Base-by-base conservation (phyloP, 2,888 invertebrate species). In the Ctenicera cuprea region DNA sequence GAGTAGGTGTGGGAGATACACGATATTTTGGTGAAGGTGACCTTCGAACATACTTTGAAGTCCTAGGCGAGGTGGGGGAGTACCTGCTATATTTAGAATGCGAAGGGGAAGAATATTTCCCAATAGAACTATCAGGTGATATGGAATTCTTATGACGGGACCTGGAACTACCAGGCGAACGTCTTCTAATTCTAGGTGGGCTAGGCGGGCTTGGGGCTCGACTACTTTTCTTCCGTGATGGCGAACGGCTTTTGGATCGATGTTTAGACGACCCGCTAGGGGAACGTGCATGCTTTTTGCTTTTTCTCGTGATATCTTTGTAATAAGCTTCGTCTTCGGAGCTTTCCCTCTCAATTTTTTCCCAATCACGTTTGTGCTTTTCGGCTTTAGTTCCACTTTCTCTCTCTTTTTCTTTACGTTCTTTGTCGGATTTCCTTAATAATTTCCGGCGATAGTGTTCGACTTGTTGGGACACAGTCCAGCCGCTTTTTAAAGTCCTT, bases 391-490 rank as follows among this genome's bases (percentile, higher is more conserved):
- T 38, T 7, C 33, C 50, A 41, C 16, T 67, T 26, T 84, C 84
- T 41, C 79, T 81, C n/a, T 83, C 83, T 71, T 83, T 83, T n/a
- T 87, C 87, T 71, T 85, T 86, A 64, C 84, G 82, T 43, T 86
- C 87, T 73, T 85, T 86, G 69, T 87, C 87, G 3, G 85, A 84
- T 91, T 95, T 96, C 85, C 94, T 92, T 77, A 97, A 90, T 69
- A 98, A 90, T 86, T 97, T 97, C 81, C 95, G 90, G 37, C 98
- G 88, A 87, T 97, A 97, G 88, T 97, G 95, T 83, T 96, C 94
- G 33, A 97, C 94, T 89, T 98, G 97, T 83, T 95, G 94, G 54
- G 90, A 87, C 76, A 95, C 89, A 8, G 93, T 90, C 91, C 95
- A 94, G 5, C 92, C 95, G 61, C 91, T 87, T 81, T 95, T 93